These are phyloP conservation scores for Ceratina australensis DNA, from an alignment of 1,140 invertebrate species.

Conservation along the genomic window DNA sequence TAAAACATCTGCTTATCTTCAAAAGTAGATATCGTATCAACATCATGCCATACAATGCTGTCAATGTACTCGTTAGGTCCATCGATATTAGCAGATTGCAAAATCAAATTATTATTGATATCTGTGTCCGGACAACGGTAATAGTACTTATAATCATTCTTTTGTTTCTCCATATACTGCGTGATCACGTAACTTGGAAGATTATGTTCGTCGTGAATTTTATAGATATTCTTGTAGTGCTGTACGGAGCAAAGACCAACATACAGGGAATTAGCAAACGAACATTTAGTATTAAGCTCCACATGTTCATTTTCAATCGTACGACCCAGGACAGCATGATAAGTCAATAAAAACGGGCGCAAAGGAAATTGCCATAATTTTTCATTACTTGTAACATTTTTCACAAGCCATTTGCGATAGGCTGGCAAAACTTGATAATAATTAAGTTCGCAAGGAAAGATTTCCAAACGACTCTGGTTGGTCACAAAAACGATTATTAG, in stretches of 20 bases:
- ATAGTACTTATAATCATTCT: not conserved
- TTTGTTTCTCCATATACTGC: not conserved
- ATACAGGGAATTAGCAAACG: not conserved
- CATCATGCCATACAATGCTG: not conserved
- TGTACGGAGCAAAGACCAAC: slow-evolving; percentile 8
- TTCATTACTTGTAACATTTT: rapidly evolving
- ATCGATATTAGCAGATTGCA: not conserved
- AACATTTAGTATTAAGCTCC: not conserved
- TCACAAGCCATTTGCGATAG: not conserved
- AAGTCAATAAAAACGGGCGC: slow-evolving; percentile 3
- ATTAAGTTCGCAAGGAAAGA: not conserved
- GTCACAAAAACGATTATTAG: not conserved
- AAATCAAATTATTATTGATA: rapidly evolving
- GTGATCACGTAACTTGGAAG: not conserved
- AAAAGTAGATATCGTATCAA: not conserved
- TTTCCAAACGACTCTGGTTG: rapidly evolving
- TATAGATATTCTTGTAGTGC: not conserved
- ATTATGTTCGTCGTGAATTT: not conserved
- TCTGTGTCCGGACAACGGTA: not conserved
- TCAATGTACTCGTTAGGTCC: not conserved
- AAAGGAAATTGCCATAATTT: slow-evolving; percentile 13
- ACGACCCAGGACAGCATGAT: not conserved
- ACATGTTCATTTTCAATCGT: not conserved
- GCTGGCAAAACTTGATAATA: slow-evolving; percentile 20
- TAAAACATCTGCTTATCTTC: rapidly evolving